A percentile compares a stretch with the other conserved stretches of the same genome.
Evolutionary conservation across 2,797 vertebrate species (phyloP).

Genomic region (Emydoidea blandingii): DNA sequence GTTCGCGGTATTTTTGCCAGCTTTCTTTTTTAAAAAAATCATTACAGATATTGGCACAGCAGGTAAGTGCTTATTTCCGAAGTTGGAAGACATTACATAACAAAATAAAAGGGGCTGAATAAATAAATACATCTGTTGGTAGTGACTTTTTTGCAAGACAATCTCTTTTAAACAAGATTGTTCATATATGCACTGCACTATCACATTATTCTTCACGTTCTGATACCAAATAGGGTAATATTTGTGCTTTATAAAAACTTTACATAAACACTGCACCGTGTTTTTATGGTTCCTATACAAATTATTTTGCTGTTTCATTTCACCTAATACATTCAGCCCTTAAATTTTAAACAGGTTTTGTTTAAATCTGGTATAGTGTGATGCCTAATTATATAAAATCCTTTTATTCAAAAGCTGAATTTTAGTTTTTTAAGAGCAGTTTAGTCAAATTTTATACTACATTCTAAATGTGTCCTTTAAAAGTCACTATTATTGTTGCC

Average conservation of each 20-base stretch:
- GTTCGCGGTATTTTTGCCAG: too few relatives aligned
- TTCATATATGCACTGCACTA: rapidly evolving
- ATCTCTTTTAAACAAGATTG: too few relatives aligned
- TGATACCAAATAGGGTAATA: not conserved
- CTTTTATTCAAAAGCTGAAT: not conserved
- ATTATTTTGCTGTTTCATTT: not conserved
- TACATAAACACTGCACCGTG: not conserved
- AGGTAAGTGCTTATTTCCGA: too few relatives aligned
- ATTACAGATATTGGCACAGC: too few relatives aligned
- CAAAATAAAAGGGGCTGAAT: not conserved
- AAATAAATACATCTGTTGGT: too few relatives aligned
- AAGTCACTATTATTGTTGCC: not conserved
- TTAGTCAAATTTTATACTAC: rapidly evolving
- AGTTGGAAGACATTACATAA: not conserved
- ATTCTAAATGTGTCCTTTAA: rapidly evolving
- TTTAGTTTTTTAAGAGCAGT: rapidly evolving
- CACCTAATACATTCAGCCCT: not conserved
- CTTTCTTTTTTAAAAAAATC: too few relatives aligned
- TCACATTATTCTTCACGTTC: rapidly evolving
- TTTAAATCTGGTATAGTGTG: not conserved
- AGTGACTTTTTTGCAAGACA: not conserved
- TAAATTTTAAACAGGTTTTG: not conserved
- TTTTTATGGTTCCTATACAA: not conserved
- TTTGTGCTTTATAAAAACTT: rapidly evolving
- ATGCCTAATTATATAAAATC: not conserved